Conservation (phyloP, 2,888 invertebrate species). For the Dasysyrphus tricinctus region DNA sequence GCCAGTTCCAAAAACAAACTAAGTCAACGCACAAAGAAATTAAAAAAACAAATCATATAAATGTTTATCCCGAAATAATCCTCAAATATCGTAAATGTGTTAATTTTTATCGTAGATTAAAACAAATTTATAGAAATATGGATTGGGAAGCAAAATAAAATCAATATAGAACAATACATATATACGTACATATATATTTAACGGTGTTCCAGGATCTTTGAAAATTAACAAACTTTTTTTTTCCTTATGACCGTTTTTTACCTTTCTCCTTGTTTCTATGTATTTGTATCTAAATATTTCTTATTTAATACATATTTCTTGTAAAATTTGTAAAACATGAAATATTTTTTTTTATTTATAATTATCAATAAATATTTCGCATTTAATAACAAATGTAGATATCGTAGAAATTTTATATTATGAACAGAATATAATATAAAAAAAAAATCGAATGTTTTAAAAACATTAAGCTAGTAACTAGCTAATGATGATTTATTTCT, state of each 20-base stretch:
- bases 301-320: constrained; percentile 18
- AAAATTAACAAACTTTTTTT: constrained; percentile 9
- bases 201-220: constrained; percentile 42
- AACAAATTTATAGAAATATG: constrained; percentile 34
- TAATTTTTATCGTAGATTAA: constrained; percentile 38
- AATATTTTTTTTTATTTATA: not conserved
- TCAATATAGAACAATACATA: constrained; percentile 20
- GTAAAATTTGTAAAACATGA: not conserved
- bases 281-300: constrained; percentile 55
- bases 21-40: constrained; percentile 34
- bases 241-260: not conserved
- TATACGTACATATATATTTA: not conserved
- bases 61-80: constrained; percentile 44
- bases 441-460: constrained; percentile 21
- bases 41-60: not conserved
- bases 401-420: constrained; percentile 56
- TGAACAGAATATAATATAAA: not conserved
- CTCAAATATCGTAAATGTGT: constrained; percentile 45
- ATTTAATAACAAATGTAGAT: constrained; percentile 55
- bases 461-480: constrained; percentile 34
- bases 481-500: not conserved
- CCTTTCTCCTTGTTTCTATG: constrained; percentile 27
- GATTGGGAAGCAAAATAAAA: constrained; percentile 50
- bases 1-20: constrained; percentile 48
- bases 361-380: constrained; percentile 28